A percentile compares a stretch with the other conserved stretches of the same genome.
phyloP scores from a whole-genome alignment of 2,113 vertebrate species.

The Eira barbara region DNA sequence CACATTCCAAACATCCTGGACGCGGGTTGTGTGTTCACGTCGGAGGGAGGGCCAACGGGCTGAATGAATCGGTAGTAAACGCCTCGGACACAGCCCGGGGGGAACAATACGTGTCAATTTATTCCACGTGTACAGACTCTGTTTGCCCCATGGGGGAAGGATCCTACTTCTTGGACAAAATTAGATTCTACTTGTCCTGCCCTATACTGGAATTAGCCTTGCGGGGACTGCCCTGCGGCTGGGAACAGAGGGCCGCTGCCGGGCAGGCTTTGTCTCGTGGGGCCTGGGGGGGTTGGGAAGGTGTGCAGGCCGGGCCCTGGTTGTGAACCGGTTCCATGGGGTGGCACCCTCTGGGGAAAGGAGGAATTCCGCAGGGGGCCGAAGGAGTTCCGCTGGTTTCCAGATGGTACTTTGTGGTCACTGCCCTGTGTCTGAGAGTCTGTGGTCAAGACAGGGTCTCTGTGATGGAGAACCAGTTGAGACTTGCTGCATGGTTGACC shows the following conservation, averaged over 20 bases:
- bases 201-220: background rate
- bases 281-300: background rate
- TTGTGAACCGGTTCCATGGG: background rate
- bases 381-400: background rate
- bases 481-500: background rate
- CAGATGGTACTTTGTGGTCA: background rate
- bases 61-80: background rate
- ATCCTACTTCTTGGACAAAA: background rate
- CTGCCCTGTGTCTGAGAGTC: background rate
- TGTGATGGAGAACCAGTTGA: background rate
- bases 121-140: background rate
- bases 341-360: background rate
- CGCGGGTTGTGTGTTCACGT: fast-evolving
- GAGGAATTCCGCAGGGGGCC: background rate
- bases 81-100: background rate
- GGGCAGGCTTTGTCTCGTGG: background rate
- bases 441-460: background rate
- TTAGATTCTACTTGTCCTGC: background rate
- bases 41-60: background rate
- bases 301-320: background rate
- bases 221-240: no score
- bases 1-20: background rate
- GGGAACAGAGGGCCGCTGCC: fast-evolving
- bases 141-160: background rate
- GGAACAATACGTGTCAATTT: background rate